Evolutionary conservation across 1,140 invertebrate species (phyloP).

Genomic region (Bombus breviceps): DNA sequence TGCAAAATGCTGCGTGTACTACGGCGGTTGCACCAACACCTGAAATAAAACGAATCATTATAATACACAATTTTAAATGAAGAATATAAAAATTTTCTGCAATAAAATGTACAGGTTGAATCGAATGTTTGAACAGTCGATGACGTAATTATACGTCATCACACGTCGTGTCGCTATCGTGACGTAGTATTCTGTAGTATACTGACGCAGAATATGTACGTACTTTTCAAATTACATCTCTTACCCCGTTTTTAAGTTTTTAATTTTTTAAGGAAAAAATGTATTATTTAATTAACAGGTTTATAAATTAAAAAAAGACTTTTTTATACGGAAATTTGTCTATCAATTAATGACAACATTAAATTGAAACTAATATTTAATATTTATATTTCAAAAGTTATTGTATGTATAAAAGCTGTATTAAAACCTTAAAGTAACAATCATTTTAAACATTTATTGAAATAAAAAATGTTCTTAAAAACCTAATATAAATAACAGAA

Average conservation of each 20-base stretch:
- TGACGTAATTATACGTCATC: slow-evolving; percentile 8
- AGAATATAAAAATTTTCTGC: neutral
- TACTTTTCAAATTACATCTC: neutral
- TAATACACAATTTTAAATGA: neutral
- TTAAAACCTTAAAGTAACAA: neutral
- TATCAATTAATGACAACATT: neutral
- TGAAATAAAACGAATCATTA: slow-evolving; percentile 74
- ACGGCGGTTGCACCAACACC: slow-evolving; percentile 98
- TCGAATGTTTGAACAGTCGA: neutral
- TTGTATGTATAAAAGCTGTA: neutral
- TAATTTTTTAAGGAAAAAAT: neutral
- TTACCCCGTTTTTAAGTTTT: neutral
- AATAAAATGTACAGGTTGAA: neutral
- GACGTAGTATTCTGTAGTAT: neutral
- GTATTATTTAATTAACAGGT: too few relatives aligned
- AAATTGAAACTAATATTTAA: too few relatives aligned
- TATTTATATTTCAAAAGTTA: neutral
- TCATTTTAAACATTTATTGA: neutral
- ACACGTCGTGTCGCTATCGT: neutral
- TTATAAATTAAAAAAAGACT: neutral
- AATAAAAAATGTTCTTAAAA: too few relatives aligned
- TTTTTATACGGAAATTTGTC: neutral
- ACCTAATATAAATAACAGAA: too few relatives aligned
- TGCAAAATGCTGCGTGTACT: slow-evolving; percentile 97
- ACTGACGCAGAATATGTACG: neutral